Conservation (phyloP, 2,888 invertebrate genomes). For the Aquatica leii region DNA sequence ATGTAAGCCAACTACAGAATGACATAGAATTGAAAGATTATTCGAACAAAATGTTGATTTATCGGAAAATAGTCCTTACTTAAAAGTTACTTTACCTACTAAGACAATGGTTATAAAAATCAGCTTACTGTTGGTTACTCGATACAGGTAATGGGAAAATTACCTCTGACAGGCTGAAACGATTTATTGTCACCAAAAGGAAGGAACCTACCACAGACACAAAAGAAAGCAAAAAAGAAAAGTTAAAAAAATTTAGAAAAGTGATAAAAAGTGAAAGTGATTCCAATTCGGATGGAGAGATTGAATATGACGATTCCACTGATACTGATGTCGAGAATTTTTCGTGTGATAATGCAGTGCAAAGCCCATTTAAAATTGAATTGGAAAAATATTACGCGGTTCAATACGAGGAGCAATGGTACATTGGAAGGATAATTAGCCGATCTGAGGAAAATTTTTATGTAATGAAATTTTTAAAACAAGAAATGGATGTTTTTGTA, state of each 20-base stretch:
- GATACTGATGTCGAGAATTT: not conserved
- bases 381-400: conserved; percentile 6
- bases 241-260: too few species aligned
- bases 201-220: too few species aligned
- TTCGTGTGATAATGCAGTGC: not conserved
- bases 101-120: conserved; percentile 4
- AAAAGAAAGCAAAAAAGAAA: too few species aligned
- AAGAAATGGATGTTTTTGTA: conserved; percentile 4
- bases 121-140: not conserved
- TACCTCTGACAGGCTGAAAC: too few species aligned
- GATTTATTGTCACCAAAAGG: too few species aligned
- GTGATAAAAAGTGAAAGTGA: too few species aligned
- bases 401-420: conserved; percentile 2
- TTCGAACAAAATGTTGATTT: conserved; percentile 1
- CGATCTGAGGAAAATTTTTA: conserved; percentile 1
- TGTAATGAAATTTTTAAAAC: conserved; percentile 6
- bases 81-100: not conserved
- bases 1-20: not conserved
- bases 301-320: too few species aligned
- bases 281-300: too few species aligned
- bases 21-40: not conserved
- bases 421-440: conserved; percentile 6
- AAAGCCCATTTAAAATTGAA: conserved; percentile 2
- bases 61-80: conserved; percentile 1
- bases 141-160: not conserved